Base-by-base conservation (phyloP, 2,888 invertebrate genomes). In the Drosophila diplacantha region DNA sequence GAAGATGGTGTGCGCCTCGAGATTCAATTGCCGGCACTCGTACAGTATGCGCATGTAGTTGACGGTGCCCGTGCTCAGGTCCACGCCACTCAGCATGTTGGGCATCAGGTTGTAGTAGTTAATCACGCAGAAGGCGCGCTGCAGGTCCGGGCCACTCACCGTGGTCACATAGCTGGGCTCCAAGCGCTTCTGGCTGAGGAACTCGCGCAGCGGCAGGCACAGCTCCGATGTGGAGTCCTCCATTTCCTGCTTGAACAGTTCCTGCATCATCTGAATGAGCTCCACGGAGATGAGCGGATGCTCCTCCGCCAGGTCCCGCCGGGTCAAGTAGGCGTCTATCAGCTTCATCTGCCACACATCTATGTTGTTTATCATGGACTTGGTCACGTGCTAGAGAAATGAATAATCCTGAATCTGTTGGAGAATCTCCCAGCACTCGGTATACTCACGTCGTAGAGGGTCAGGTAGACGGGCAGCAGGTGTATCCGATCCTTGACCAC, bases 261-360 rank as follows among this genome's bases (percentile, higher is more conserved):
- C 85, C 24, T 85, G 73, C 62, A 85, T 80, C 53, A 88, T 83
- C 38, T 83, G 77, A n/a, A 88, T 73, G 5, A 88, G 81, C 68
- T 88, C 88, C 47, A 83, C 81, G 0, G 88, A 85, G 35, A 88
- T 69, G 8, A 88, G 71, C 9, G 83, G 73, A 51, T 87, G 81
- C 29, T 71, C 80, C 24, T 71, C 54, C 1, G 65, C 38, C 32
- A 74, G 59, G 6, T 62, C 51, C 5, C 73, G 38, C 1, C 59
- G 56, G 11, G 57, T 54, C 60, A 86, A 74, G 63, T 92, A 92
- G 0, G 92, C 90, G 3, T 91, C 90, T 5, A 92, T 89, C 0
- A 94, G 89, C 84, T 94, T 95, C 44, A 94, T 90, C 86, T 95
- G 95, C 94, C 94, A 95, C 20, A 93, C 89, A 78, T 93, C 91